Base-by-base conservation (phyloP, 2,888 invertebrate genomes). In the Charanyca ferruginea region DNA sequence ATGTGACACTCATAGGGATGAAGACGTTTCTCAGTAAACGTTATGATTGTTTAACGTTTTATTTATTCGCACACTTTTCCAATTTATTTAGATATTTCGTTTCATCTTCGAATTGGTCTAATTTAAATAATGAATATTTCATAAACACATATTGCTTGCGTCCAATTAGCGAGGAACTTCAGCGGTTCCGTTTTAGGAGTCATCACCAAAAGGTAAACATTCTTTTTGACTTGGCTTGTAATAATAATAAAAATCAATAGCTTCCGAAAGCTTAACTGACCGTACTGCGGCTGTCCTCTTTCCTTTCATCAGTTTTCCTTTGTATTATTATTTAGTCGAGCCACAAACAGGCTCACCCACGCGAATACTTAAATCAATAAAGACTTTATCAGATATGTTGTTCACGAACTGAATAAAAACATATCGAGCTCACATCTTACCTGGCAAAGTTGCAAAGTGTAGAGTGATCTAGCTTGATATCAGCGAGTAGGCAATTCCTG, bases 211-310 rank as follows among this genome's bases (percentile, higher is more conserved):
- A 61, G 18, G 53, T 62, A 57, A 70, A 79, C 67, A 70, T 76
- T 51, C 54, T 49, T 65, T 68, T 65, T 60, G 66, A 53, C 63
- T 61, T 41, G 20, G 54, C 51, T 68, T 57, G 58, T 76, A 59
- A 75, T 58, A 79, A 83, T 81, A 81, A 83, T 81, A 81, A 84
- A 81, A 86, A 85, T 83, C 87, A 80, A 88, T 87, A 84, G 76
- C 68, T 82, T 80, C 79, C 81, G 59, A 80, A 83, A 80, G 84
- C 82, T 79, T 86, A 88, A 87, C 87, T 88, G 86, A 84, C 87
- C 88, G 83, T 84, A 74, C 80, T 78, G 73, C 74, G 77, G 78
- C 79, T 72, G 80, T 77, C 80, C 72, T 73, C 74, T 76, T 83
- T 78, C 80, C 78, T 86, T 84, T 84, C 79, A 83, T 83, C 81